A percentile compares a stretch with the other conserved stretches of the same genome.
These are phyloP conservation scores for Bubo scandiacus DNA, from an alignment of 2,113 vertebrate genomes.

Conservation along the genomic window DNA sequence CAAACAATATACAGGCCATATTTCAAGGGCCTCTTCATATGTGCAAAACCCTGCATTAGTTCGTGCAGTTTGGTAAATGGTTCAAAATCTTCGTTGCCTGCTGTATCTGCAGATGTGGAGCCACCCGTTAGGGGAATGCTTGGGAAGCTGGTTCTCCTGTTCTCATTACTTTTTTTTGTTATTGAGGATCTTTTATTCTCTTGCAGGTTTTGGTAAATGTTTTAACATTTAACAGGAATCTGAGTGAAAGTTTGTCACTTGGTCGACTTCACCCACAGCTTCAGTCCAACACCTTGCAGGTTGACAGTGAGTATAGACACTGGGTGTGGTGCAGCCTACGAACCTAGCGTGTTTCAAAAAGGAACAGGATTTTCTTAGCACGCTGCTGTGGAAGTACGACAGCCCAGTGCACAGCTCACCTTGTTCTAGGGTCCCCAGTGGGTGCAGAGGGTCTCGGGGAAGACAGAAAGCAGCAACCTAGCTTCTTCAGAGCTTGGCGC, in stretches of 20 bases:
- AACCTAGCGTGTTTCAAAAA: background rate
- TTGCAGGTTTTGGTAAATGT: constrained; percentile 93
- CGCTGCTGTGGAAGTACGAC: background rate
- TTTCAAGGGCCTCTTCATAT: background rate
- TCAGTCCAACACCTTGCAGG: constrained; percentile 83
- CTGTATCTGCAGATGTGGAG: background rate
- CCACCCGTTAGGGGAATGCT: background rate
- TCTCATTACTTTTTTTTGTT: background rate
- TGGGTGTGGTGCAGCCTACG: background rate
- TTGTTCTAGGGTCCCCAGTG: background rate
- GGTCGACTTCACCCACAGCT: constrained; percentile 92
- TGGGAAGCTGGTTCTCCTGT: background rate
- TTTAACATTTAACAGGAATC: constrained; percentile 88
- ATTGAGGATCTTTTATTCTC: background rate
- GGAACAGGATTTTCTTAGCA: background rate
- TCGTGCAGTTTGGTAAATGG: background rate
- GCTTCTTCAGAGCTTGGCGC: background rate
- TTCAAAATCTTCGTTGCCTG: background rate
- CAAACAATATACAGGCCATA: rapidly evolving
- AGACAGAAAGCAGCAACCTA: background rate
- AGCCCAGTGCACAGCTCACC: background rate
- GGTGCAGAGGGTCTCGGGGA: background rate
- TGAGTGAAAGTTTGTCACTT: constrained; percentile 91
- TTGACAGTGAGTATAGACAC: constrained; percentile 87
- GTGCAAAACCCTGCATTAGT: background rate